A percentile compares a stretch with the other conserved stretches of the same genome.
Evolutionary conservation across 1,140 invertebrate species (phyloP).

Genomic region (Meloidogyne chitwoodi): DNA sequence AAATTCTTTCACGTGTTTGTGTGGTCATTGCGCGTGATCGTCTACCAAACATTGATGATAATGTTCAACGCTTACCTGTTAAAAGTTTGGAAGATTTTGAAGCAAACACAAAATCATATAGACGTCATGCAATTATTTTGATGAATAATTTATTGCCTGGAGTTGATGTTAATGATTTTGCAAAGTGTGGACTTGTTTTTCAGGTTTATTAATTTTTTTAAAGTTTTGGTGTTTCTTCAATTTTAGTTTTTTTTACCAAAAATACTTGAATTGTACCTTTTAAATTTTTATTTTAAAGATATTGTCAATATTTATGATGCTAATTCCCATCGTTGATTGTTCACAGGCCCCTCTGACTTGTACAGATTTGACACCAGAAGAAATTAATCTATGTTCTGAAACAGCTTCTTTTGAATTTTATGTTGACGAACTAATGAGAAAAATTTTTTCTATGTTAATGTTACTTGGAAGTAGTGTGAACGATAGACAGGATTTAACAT

Average conservation of each 20-base stretch:
- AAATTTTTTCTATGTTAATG: slow-evolving; percentile 54
- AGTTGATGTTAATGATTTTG: slow-evolving; percentile 82
- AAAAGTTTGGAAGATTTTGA: slow-evolving; percentile 25
- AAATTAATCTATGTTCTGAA: slow-evolving; percentile 63
- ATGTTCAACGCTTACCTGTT: slow-evolving; percentile 30
- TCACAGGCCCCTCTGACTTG: slow-evolving; percentile 70
- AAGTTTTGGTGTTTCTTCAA: not conserved
- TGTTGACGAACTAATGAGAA: slow-evolving; percentile 78
- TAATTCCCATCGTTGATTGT: slow-evolving; percentile 72
- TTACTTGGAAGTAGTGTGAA: slow-evolving; percentile 32
- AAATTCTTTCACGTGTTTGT: slow-evolving; percentile 31
- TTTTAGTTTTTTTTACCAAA: slow-evolving; percentile 4
- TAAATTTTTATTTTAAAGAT: slow-evolving; percentile 24
- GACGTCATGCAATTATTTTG: slow-evolving; percentile 75
- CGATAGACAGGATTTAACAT: slow-evolving; percentile 18
- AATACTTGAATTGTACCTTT: no score
- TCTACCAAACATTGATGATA: not conserved
- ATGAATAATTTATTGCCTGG: slow-evolving; percentile 76
- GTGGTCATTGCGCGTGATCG: slow-evolving; percentile 63
- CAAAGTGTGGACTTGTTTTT: slow-evolving; percentile 71
- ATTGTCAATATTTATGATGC: slow-evolving; percentile 16
- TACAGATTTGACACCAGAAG: slow-evolving; percentile 71
- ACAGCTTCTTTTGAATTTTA: slow-evolving; percentile 83
- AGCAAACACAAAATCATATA: slow-evolving; percentile 52
- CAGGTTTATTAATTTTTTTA: slow-evolving; percentile 26